Base-by-base conservation (phyloP, 2,888 invertebrate species). In the Cataglyphis livida region DNA sequence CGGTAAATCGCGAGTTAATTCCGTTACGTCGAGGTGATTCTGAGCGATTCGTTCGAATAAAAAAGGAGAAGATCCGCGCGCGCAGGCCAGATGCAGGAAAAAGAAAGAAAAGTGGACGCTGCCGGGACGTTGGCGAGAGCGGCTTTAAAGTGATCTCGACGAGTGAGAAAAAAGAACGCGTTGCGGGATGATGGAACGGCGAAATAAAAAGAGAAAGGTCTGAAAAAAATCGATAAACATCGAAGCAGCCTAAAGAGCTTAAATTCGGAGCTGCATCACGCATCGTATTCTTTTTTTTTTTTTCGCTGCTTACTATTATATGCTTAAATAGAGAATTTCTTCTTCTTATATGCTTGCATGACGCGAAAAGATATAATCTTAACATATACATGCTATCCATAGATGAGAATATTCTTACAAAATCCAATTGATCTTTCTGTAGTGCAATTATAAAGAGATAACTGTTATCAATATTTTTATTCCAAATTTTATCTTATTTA, bases 1-100 rank as follows among this genome's bases (percentile, higher is more conserved):
- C 89, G 90, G 90, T 90, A 90, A 90, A 90, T 90, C 90, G 88
- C 83, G 83, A 90, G 90, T 92, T 92, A 92, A 92, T 92, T 92
- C 88, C 88, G 91, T 93, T 91, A 91, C 87, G 87, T 88, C 88
- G 84, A 89, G 89, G 88, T 90, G 89, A 91, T 91, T 83, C 87
- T 83, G 85, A 86, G 85, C 89, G 88, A 88, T 89, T 84, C 89
- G 87, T 66, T 70, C 73, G 79, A 73, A 76, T 79, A 82, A 84
- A 86, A 88, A 88, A 86, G 84, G 78, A 84, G 82, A 75, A 83
- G 83, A 57, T 51, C 74, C 59, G 65, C 35, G 84, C 57, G 82
- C 76, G 81, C 83, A 59, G 76, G 73, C 81, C 82, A 87, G 88
- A 87, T 82, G 82, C 81, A 74, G 76, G 74, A 68, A 62, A 64